Conservation (phyloP, 2,797 vertebrate species). For the Gymnothorax javanicus region DNA sequence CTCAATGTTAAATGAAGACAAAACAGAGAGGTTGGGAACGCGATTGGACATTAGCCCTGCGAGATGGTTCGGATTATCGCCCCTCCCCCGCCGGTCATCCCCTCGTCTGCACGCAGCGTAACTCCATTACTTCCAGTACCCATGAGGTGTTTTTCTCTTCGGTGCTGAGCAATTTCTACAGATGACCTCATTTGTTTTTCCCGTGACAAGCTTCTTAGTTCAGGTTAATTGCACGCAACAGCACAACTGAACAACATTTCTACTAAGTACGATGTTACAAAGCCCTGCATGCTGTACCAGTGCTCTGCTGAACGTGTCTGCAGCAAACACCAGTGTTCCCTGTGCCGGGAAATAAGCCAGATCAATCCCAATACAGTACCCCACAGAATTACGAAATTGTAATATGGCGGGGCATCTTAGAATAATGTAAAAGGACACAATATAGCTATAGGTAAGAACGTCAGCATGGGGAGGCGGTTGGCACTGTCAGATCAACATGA, state of each 20-base stretch:
- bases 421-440: background rate
- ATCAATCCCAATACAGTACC: background rate
- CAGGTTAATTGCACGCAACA: slow-evolving; percentile 25
- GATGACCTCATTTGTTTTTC: slow-evolving; percentile 46
- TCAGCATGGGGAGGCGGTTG: background rate
- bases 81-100: slow-evolving; percentile 20
- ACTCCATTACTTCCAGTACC: background rate
- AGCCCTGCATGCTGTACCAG: background rate
- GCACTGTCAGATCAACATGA: background rate
- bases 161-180: slow-evolving; percentile 44
- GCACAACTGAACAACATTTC: background rate
- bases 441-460: background rate
- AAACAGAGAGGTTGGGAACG: slow-evolving; percentile 78
- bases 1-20: slow-evolving; percentile 87
- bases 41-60: slow-evolving; percentile 78
- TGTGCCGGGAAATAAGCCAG: background rate
- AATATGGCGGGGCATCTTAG: background rate
- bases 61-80: slow-evolving; percentile 68
- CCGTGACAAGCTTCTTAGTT: slow-evolving; percentile 39
- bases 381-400: background rate
- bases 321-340: background rate
- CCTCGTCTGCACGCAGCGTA: background rate
- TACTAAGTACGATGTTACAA: too few species aligned
- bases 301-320: background rate
- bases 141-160: slow-evolving; percentile 26